Evolutionary conservation across 2,797 vertebrate genomes (phyloP).

Genomic region (Diglossa cyanea): DNA sequence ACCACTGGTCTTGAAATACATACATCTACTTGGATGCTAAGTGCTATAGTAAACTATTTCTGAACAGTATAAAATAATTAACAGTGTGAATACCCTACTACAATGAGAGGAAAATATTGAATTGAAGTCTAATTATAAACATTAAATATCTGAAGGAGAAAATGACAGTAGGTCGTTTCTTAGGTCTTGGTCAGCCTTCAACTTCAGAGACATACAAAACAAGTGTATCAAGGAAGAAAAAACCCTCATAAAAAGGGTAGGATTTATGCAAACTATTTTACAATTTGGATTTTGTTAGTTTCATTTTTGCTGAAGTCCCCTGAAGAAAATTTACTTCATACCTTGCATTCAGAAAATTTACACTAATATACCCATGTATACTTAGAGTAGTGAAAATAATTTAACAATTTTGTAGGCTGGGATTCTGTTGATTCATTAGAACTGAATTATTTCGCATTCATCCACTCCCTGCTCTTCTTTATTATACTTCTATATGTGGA

Average conservation of each 20-base stretch:
- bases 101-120: neutral
- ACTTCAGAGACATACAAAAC: neutral
- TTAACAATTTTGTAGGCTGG: neutral
- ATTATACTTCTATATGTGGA: neutral
- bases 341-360: neutral
- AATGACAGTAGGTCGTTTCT: neutral
- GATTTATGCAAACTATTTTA: neutral
- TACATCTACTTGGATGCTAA: neutral
- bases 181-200: neutral
- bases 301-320: neutral
- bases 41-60: neutral
- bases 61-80: neutral
- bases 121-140: neutral
- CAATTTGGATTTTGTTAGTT: neutral
- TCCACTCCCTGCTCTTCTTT: neutral
- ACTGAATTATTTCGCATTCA: neutral
- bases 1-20: neutral
- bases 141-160: neutral
- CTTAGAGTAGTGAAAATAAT: neutral
- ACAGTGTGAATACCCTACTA: neutral
- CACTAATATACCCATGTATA: neutral
- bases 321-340: neutral
- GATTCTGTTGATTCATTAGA: neutral
- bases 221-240: neutral
- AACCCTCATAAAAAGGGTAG: neutral